Evolutionary conservation across 2,888 invertebrate genomes (phyloP), one percentile per base, ranked within the genome.

Genomic region (Anoncus sp.): DNA sequence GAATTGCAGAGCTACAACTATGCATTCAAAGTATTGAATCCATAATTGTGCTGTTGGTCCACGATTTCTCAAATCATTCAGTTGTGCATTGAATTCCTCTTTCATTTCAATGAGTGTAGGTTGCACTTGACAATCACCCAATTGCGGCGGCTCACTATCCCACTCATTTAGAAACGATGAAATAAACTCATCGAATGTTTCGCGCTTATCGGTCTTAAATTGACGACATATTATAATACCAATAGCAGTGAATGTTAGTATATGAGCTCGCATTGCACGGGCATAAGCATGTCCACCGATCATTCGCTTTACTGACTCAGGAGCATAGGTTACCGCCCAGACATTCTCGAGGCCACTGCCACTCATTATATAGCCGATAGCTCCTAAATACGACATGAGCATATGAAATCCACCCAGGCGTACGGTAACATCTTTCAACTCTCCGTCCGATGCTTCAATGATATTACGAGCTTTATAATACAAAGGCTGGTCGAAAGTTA

Each of bases 401-500:
- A 45, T 7, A 16, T 45, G 77, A 35, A 81, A 82, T 6, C 77
- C 78, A 62, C 82, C 79, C 43, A 79, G 65, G 6, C 79, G 73
- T 20, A 79, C 69, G 6, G 55, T 20, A 12, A 82, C 73, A 31
- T 73, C 43, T 74, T 60, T 62, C 38, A 76, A 63, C 20, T 63
- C 51, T 9, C 27, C 43, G 9, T 59, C 45, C 55, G 62, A 14
- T 14, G 47, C 24, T 77, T 43, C 80, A 16, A 83, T 75, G 49
- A 84, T 85, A 18, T 70, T 72, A 40, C 80, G 78, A 73, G 83
- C 81, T 80, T 83, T 85, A n/a, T 47, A 49, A 66, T 85, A 85
- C 18, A 87, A 77, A 10, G 84, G 85, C 59, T 85, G 84, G 63
- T 86, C 85, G 63, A 85, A 86, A 43, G 86, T 87, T 16, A 45